Base-by-base conservation (phyloP, 2,888 invertebrate genomes). In the Eledona agricola region DNA sequence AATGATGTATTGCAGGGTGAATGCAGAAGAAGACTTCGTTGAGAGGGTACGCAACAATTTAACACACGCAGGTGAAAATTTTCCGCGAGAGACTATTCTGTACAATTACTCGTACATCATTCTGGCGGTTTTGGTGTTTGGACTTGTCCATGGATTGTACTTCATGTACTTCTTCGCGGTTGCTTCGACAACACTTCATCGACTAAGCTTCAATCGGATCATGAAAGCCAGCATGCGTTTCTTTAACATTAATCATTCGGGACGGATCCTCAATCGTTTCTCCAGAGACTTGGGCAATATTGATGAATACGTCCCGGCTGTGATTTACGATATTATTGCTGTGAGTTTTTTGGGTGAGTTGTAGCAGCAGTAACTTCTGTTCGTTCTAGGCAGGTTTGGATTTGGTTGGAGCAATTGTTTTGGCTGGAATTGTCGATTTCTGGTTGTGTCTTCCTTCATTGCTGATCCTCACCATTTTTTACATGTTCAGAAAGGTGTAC, bases 391-490 rank as follows among this genome's bases (percentile, higher is more conserved):
- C 71, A 43, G 57, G 63, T 1, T 73, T 86, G 15, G 76, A 82
- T 0, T 76, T 92, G 26, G 75, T 87, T 10, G 91, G 90, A 4
- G 84, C 90, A 7, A 78, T 89, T 3, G 78, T 87, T 0, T 85
- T 93, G 20, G 84, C 90, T 0, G 83, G 84, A 3, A 70, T 86
- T 1, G 84, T 89, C 4, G 90, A 90, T 76, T 84, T 83, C 60
- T 85, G 84, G 81, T 76, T 89, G 1, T 60, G 89, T 25, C 63
- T 88, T 11, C 87, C 88, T 0, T 87, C 89, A 0, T 73, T 80
- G 0, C 69, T 85, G 2, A 80, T 93, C 3, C 81, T 83, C 0
- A 58, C 82, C 0, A 63, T 88, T 3, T 88, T 93, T 70, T 83
- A 84, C 54, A 72, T 82, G 4, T 71, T 92, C 6, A 74, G 92